phyloP scores from a whole-genome alignment of 2,113 vertebrate genomes.

The Anolis carolinensis region DNA sequence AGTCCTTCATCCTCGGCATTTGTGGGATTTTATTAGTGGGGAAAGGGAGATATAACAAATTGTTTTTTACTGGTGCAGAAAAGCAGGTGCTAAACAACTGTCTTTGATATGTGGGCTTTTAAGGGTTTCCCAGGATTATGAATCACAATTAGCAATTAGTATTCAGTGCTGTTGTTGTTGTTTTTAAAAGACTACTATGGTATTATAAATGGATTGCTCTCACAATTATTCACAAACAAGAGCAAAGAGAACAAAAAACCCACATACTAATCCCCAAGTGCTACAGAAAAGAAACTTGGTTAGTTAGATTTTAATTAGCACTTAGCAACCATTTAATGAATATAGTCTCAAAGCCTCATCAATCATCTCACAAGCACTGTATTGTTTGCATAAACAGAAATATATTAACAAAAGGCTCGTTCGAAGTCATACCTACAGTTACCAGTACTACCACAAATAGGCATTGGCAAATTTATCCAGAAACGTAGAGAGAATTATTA shows the following conservation, averaged over 20 bases:
- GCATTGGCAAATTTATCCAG: fast-evolving
- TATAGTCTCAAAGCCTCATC: conserved; percentile 45
- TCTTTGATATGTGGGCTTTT: conserved; percentile 35
- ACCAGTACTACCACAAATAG: neutral
- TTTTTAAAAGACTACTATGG: conserved; percentile 19
- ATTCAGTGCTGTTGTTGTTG: conserved; percentile 38
- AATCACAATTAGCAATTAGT: conserved; percentile 53
- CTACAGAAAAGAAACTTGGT: conserved; percentile 31
- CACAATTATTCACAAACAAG: conserved; percentile 37
- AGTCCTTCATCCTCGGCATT: neutral
- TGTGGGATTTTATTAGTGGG: neutral
- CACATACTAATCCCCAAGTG: conserved; percentile 38
- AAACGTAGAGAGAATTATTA: neutral
- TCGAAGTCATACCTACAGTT: neutral
- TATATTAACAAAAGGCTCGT: conserved; percentile 15
- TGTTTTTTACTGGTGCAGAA: conserved; percentile 38
- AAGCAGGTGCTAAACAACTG: conserved; percentile 48
- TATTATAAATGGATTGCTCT: conserved; percentile 50
- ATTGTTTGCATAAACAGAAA: conserved; percentile 25
- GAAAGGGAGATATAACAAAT: conserved; percentile 16
- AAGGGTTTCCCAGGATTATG: conserved; percentile 32
- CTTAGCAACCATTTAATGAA: conserved; percentile 55
- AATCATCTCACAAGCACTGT: conserved; percentile 38
- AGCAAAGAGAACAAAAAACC: conserved; percentile 9
- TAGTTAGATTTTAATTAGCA: conserved; percentile 54